Base-by-base conservation (phyloP, 2,888 invertebrate species). In the Aspidapion aeneum region DNA sequence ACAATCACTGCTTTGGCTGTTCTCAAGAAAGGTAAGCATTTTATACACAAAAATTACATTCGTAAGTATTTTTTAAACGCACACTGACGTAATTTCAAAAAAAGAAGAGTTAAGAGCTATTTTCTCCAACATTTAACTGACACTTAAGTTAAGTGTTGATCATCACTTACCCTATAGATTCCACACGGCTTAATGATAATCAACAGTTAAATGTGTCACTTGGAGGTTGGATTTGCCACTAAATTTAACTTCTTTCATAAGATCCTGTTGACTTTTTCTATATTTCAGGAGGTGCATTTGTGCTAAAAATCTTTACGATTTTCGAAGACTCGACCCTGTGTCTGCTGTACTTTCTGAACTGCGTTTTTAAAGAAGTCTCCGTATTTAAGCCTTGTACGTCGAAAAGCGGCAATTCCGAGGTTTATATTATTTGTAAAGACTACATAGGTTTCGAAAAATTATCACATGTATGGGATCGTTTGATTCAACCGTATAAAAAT, bases 381-480 rank as follows among this genome's bases (percentile, higher is more conserved):
- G 82, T 93, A 18, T 91, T 89, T 75, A 98, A 98, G 77, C 97
- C 98, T 0, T 89, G 88, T 0, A 93, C 94, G 0, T 97, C 97
- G n/a, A 93, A 94, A 75, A 90, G 91, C 74, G 97, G 97, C 5
- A 98, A 98, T 79, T 97, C 97, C 0, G 98, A 98, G 80, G 87
- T 93, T 0, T 98, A 98, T 75, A 85, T 95, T 0, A 82, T 97
- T 21, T 93, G 91, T 72, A 76, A 87, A 21, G 81, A 82, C 19
- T 91, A 85, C 74, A 82, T 82, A 69, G 87, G 87, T 1, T 72
- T 70, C 16, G 68, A 79, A 3, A 17, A 61, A n/a, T 50, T 75
- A 20, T 56, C 62, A 16, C 21, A 65, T 3, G 63, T 78, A 22
- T 77, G 75, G 75, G 60, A 70, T 1, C 56, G 68, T 1, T 75